Evolutionary conservation across 2,888 invertebrate genomes (phyloP).

Genomic region (Ctenicera cuprea): DNA sequence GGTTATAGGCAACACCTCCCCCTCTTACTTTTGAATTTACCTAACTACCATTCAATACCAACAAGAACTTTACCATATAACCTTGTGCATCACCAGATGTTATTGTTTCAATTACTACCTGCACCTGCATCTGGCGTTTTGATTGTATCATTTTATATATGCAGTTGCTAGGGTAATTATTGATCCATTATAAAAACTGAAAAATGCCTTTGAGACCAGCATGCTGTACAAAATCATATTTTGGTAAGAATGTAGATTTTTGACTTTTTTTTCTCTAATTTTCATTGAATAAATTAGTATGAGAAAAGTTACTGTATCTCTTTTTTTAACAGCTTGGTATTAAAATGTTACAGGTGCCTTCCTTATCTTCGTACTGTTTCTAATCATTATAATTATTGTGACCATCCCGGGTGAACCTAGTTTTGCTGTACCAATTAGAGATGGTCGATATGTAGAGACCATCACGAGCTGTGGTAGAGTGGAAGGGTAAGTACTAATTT

Average conservation of each 20-base stretch:
- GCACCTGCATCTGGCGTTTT: too few relatives aligned
- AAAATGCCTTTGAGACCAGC: not conserved
- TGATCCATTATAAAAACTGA: not conserved
- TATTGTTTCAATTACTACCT: too few relatives aligned
- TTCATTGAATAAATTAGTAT: too few relatives aligned
- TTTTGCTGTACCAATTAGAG: conserved; percentile 78
- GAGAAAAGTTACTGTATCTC: too few relatives aligned
- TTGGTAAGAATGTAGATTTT: not conserved
- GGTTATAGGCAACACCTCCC: too few relatives aligned
- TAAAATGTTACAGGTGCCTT: conserved; percentile 74
- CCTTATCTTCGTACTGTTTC: conserved; percentile 76
- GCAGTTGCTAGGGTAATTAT: conserved; percentile 8
- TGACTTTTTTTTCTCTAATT: too few relatives aligned
- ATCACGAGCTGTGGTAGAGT: conserved; percentile 86
- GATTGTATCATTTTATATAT: too few relatives aligned
- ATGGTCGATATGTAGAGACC: conserved; percentile 83
- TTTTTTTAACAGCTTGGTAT: not conserved
- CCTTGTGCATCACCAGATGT: too few relatives aligned
- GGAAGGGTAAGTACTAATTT: conserved; percentile 78
- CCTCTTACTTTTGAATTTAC: too few relatives aligned
- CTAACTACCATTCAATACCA: too few relatives aligned
- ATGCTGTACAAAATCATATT: not conserved
- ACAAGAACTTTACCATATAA: too few relatives aligned
- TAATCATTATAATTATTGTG: conserved; percentile 80
- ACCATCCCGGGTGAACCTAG: conserved; percentile 76